Base-by-base conservation (phyloP, 1,140 invertebrate genomes). In the Temnothorax nylanderi region DNA sequence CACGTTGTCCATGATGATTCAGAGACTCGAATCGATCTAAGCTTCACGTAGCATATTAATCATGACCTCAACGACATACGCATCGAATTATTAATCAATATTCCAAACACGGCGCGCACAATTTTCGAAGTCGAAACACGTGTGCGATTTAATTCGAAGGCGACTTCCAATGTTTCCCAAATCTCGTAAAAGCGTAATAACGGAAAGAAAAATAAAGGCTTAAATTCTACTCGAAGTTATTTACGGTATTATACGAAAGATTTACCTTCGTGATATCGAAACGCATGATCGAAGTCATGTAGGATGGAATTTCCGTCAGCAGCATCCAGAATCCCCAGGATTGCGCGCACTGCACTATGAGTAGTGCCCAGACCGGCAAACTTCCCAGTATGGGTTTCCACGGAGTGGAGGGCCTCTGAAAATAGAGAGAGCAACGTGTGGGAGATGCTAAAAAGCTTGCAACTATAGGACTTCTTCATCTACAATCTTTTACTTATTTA, bases 281-380 rank as follows among this genome's bases (percentile, higher is more conserved):
- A 58, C 97, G 95, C 1, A 99, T 95, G 0, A 99, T 97, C 69
- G 97, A 96, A 65, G 97, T 97, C 96, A 99, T 97, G 92, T 99
- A 99, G 0, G 97, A 97, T 0, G 99, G 99, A 88, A 99, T 97
- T 94, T 98, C 97, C 0, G 98, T 99, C 75, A 99, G 96, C 65
- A 99, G 96, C 18, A 98, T 99, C 96, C 98, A 99, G 92, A 98
- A 98, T 0, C 98, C 98, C 98, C 98, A 99, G 91, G 98, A 97
- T 90, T 99, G 97, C 0, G 97, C 97, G 92, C 98, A 97, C 90
- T 99, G 98, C 0, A 97, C 96, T 1, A 98, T 92, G 16, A 98
- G 95, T 11, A 99, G 95, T 0, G 98, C 97, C 97, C 97, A 98
- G 51, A 99, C 96, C 0, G 98, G 97, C 11, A 96, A 72, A 2